Base-by-base conservation (phyloP, 2,888 invertebrate species). In the Lymantria monacha region DNA sequence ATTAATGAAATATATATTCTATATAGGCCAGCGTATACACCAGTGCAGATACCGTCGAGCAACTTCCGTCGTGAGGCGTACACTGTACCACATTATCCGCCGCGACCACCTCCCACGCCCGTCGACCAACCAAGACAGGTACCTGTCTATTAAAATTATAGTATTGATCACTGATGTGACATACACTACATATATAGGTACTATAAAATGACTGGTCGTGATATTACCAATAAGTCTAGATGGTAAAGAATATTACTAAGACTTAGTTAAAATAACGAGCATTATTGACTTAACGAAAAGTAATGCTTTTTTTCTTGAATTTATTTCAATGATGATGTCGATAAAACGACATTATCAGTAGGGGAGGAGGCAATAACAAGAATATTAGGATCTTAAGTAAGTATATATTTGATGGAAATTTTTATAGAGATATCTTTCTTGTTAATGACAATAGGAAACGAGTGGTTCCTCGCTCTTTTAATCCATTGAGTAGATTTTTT, bases 81-180 rank as follows among this genome's bases (percentile, higher is more conserved):
- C 75, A 59, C 80, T n/a, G 64, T 74, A 9, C 80, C 79, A 37
- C 86, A 83, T 67, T 85, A 82, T 72, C 72, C 85, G 15, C 81
- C 87, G 30, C 72, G 85, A 30, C 72, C 83, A 13, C 80, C 85
- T 33, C 76, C 85, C 63, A 63, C 82, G 0, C 82, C 84, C 31
- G 74, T 76, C 53, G 87, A 88, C 56, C 78, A 76, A 51, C 84
- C 86, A 0, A 57, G 89, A 78, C 89, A 86, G 87, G 89, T 89
- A 54, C 61, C 68, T 41, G 15, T 14, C 15, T 41, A 13, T 41
- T 41, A 10, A 41, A 2, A 41, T 14, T 41, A 13, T 7, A 22
- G 3, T 5, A 41, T 2, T 5, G 7, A 33, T 22, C 5, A 33
- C 33, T 33, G 33, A 33, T 9, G 33, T 33, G 33, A 33, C 1